Evolutionary conservation across 2,113 vertebrate species (phyloP), one percentile per base, ranked within the genome.

Genomic region (Manacus vitellinus): DNA sequence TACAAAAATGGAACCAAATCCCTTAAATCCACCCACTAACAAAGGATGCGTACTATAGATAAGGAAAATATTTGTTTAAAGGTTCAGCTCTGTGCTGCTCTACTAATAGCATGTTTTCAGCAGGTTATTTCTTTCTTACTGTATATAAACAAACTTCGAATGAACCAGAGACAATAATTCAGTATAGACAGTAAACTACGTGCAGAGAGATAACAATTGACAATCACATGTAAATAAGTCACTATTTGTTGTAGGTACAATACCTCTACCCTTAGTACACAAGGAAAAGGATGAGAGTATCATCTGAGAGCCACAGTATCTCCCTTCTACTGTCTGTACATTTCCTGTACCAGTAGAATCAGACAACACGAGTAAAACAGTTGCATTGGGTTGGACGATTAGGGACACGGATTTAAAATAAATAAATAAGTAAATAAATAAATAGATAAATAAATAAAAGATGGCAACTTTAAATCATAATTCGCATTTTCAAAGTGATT

Each of bases 401-500:
- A 94, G 7, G 3, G 35, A 46, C 41, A 39, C 21, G 66, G 71
- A 47, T 89, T 97, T 97, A 76, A 94, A 95, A 92, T 86, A 37
- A 94, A 76, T 37, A 0, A 5, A 63, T 39, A 0, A 5, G 59
- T 39, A 80, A 54, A 46, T 59, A 16, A 35, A 2, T 21, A 1
- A 24, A 49, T 51, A n/a, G 52, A 76, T 37, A 0, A 35, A 5
- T 51, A 43, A 51, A 56, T 71, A 81, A 93, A 79, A n/a, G 43
- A 88, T 3, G n/a, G 89, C 37, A 35, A 94, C 93, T 97, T 95
- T 97, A 97, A 97, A 97, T 95, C 56, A 24, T 94, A 96, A 98
- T 97, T 89, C 71, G 31, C 94, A 97, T 95, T 96, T 96, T 92
- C 84, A 96, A 93, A 96, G 91, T 95, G 97, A 97, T 96, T 97